These are phyloP conservation scores for Bucorvus abyssinicus DNA, from an alignment of 2,797 vertebrate species.

Conservation along the genomic window DNA sequence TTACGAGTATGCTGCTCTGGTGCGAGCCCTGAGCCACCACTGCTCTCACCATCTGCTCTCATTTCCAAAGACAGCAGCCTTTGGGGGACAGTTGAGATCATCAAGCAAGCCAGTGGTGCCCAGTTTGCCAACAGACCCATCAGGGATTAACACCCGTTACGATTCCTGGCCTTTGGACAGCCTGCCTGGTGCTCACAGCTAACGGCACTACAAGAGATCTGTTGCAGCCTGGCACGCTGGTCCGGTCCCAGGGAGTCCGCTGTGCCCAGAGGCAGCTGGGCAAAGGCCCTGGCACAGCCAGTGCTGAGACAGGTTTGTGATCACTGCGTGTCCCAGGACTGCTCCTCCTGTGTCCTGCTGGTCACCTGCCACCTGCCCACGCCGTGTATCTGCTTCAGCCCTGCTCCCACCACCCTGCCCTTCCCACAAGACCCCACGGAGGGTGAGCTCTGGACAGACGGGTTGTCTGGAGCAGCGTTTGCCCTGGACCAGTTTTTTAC, in stretches of 20 bases:
- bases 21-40: background rate
- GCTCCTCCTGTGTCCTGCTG: background rate
- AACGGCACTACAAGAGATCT: background rate
- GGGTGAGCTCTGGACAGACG: background rate
- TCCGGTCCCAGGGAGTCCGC: background rate
- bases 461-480: background rate
- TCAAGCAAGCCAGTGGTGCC: background rate
- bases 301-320: no score
- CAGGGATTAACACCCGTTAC: accelerated
- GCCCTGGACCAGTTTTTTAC: background rate
- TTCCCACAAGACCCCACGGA: accelerated
- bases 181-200: background rate
- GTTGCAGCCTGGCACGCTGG: background rate
- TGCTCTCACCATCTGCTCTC: background rate
- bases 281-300: background rate
- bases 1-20: accelerated
- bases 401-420: background rate
- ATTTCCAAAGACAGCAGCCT: background rate
- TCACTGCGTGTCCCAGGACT: background rate
- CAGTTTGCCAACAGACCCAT: background rate
- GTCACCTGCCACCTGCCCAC: background rate
- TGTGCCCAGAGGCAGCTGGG: background rate
- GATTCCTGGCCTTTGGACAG: accelerated
- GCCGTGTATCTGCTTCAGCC: background rate
- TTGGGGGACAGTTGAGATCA: background rate